These are phyloP conservation scores for Ricordea florida DNA, from an alignment of 92 coral and sea anemone species.

Conservation along the genomic window DNA sequence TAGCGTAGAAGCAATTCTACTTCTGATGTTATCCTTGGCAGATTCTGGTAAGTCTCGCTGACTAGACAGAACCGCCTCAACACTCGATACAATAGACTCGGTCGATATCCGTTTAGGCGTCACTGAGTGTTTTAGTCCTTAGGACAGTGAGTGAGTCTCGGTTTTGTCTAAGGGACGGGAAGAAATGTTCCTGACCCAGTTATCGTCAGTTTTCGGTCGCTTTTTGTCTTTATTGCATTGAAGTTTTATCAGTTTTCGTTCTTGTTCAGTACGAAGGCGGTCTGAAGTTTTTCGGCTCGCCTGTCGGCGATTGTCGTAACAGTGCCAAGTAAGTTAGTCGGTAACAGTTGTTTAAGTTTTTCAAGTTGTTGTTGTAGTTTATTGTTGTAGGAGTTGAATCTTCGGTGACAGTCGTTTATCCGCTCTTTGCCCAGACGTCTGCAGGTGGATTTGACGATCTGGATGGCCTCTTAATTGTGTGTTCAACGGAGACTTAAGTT, in stretches of 20 bases:
- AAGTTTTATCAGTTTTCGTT: constrained; percentile 26
- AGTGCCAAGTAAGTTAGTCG: constrained; percentile 44
- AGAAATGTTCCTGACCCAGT: constrained; percentile 46
- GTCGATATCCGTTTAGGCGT: too few species aligned
- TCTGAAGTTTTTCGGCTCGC: constrained; percentile 42
- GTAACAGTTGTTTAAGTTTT: constrained; percentile 39
- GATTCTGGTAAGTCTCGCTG: too few species aligned
- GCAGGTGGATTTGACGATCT: constrained; percentile 48
- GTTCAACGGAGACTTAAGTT: too few species aligned
- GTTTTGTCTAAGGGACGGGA: too few species aligned
- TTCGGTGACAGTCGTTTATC: constrained; percentile 62
- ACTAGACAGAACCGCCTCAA: too few species aligned
- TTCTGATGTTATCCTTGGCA: too few species aligned
- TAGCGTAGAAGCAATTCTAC: too few species aligned
- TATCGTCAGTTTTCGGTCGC: constrained; percentile 37
- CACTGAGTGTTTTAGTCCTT: too few species aligned
- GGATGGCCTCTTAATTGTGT: too few species aligned
- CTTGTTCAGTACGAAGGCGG: constrained; percentile 12
- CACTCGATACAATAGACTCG: too few species aligned
- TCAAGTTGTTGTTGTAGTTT: constrained; percentile 34
- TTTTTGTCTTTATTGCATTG: constrained; percentile 14
- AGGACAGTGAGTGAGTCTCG: too few species aligned
- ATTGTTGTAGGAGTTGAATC: constrained; percentile 36
- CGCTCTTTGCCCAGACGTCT: constrained; percentile 52
- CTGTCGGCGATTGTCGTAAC: constrained; percentile 24